Evolutionary conservation across 2,888 invertebrate genomes (phyloP).

Genomic region (Busseola fusca): DNA sequence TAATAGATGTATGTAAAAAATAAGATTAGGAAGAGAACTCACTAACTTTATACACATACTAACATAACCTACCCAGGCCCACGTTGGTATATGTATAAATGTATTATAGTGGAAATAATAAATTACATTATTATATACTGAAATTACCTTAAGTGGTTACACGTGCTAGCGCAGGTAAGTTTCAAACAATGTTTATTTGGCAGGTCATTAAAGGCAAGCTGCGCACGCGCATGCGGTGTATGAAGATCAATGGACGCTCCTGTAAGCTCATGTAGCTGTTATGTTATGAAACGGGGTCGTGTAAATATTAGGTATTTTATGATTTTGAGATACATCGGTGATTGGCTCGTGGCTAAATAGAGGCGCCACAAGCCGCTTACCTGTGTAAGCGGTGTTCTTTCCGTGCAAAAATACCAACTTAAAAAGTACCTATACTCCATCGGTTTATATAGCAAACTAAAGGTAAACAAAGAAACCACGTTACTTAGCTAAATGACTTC

Average conservation of each 20-base stretch:
- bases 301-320: conserved; percentile 33
- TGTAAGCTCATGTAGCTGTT: conserved; percentile 35
- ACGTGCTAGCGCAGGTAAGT: neutral
- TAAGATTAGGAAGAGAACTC: too few relatives aligned
- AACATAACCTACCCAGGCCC: too few relatives aligned
- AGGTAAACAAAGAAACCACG: too few relatives aligned
- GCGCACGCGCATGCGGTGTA: conserved; percentile 14
- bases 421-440: neutral
- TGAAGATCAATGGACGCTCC: conserved; percentile 47
- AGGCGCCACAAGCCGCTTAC: neutral
- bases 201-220: conserved; percentile 55
- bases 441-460: too few relatives aligned
- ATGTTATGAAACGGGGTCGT: conserved; percentile 37
- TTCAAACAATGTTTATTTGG: conserved; percentile 51
- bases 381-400: too few relatives aligned
- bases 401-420: neutral
- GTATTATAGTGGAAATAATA: too few relatives aligned
- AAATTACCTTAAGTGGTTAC: neutral
- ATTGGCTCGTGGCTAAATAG: neutral
- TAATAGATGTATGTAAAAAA: too few relatives aligned
- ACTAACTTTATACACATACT: too few relatives aligned
- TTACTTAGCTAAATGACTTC: too few relatives aligned
- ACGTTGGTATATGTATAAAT: too few relatives aligned
- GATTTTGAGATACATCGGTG: neutral
- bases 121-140: too few relatives aligned